Evolutionary conservation across 2,797 vertebrate species (phyloP).

Genomic region (Emys orbicularis): DNA sequence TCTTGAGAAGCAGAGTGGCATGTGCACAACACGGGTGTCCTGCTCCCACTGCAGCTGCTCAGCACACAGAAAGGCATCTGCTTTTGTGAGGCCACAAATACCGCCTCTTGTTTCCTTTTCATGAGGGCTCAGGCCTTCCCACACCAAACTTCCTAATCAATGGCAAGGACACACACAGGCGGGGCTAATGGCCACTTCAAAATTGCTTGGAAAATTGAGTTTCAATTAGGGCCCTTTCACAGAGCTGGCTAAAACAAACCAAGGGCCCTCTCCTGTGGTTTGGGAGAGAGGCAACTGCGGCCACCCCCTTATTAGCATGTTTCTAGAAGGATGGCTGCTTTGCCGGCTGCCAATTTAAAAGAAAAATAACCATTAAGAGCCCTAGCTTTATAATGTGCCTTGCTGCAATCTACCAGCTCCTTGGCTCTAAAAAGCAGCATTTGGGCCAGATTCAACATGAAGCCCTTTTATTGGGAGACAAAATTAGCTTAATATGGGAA

Average conservation of each 20-base stretch:
- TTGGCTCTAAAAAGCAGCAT: background rate
- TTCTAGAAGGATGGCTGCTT: background rate
- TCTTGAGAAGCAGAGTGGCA: background rate
- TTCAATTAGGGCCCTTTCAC: background rate
- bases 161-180: rapidly evolving
- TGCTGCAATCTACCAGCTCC: background rate
- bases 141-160: background rate
- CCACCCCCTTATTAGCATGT: rapidly evolving
- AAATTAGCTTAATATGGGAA: conserved; percentile 34
- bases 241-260: background rate
- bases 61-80: background rate
- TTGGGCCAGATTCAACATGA: background rate
- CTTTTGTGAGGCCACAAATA: background rate
- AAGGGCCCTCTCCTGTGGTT: background rate
- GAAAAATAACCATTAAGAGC: background rate
- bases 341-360: background rate
- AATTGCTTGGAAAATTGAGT: background rate
- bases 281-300: background rate
- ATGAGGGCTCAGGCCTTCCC: background rate
- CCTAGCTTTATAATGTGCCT: background rate
- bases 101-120: background rate
- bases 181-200: background rate
- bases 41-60: too few relatives aligned
- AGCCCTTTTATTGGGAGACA: background rate
- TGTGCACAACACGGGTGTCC: rapidly evolving